Evolutionary conservation across 1,140 invertebrate species (phyloP).

Genomic region (Zaprionus ghesquierei): DNA sequence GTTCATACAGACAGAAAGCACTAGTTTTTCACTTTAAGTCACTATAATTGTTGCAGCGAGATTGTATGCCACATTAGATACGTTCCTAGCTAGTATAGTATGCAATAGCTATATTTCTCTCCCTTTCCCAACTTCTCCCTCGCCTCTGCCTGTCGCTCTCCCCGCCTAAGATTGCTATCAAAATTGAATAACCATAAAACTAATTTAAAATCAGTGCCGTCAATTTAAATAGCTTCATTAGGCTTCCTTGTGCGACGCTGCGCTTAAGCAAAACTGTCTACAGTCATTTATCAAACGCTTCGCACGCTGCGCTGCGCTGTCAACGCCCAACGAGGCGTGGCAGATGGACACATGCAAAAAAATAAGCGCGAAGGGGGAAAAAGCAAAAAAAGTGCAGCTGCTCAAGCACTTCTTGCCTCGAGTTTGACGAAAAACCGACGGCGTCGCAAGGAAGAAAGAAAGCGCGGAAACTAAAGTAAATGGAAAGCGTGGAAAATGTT

Average conservation of each 20-base stretch:
- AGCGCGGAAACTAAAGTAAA: conserved; percentile 67
- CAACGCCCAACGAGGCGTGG: conserved; percentile 53
- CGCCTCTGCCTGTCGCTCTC: too few relatives aligned
- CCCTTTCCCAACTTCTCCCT: neutral
- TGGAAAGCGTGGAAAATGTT: conserved; percentile 40
- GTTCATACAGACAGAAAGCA: too few relatives aligned
- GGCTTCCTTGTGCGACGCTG: conserved; percentile 30
- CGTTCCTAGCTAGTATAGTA: too few relatives aligned
- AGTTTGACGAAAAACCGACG: conserved; percentile 20
- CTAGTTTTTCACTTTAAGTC: too few relatives aligned
- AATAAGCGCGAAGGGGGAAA: conserved; percentile 6
- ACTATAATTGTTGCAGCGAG: too few relatives aligned
- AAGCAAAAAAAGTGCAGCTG: neutral
- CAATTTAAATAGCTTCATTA: conserved; percentile 64
- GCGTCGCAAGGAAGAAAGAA: conserved; percentile 26
- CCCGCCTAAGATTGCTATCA: neutral
- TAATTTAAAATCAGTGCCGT: conserved; percentile 51
- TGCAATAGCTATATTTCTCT: neutral
- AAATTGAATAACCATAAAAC: neutral
- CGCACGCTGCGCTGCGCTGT: conserved; percentile 27
- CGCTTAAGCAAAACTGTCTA: conserved; percentile 21
- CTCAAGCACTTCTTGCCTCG: conserved; percentile 3
- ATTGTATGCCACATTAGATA: too few relatives aligned
- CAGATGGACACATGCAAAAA: conserved; percentile 55
- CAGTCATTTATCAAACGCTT: conserved; percentile 58